These are phyloP conservation scores for Phlogophora meticulosa DNA, from an alignment of 2,888 invertebrate genomes.

Conservation along the genomic window DNA sequence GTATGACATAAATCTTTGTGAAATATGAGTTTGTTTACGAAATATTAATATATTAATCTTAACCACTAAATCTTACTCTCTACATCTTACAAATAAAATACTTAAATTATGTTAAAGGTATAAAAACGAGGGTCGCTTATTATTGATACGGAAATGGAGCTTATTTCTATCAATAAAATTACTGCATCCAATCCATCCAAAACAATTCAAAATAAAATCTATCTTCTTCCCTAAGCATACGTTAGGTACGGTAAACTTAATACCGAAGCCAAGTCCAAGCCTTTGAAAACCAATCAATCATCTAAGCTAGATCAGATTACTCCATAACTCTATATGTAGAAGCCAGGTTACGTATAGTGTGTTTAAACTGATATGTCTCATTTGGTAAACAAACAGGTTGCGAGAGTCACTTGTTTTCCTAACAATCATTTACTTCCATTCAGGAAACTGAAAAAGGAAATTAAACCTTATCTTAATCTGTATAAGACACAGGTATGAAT, in stretches of 20 bases:
- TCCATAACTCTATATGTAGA: slow-evolving; percentile 5
- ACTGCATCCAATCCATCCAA: neutral
- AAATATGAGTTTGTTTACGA: neutral
- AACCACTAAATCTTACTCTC: neutral
- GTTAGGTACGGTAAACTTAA: neutral
- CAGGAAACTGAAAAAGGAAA: too few species aligned
- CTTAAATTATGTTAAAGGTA: too few species aligned
- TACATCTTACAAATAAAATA: neutral
- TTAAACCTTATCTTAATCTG: too few species aligned
- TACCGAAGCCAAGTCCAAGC: slow-evolving; percentile 8
- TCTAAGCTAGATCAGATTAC: slow-evolving; percentile 7
- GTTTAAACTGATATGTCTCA: neutral
- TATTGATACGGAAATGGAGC: too few species aligned
- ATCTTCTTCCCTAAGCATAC: neutral
- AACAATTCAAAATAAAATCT: neutral
- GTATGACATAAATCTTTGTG: slow-evolving; percentile 7
- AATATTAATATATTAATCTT: neutral
- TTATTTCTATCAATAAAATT: too few species aligned
- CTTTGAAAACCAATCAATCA: slow-evolving; percentile 39
- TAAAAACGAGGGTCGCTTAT: too few species aligned
- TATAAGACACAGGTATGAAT: too few species aligned
- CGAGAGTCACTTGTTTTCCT: neutral
- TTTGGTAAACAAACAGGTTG: neutral
- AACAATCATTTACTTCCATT: neutral
- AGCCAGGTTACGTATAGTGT: neutral